phyloP scores from a whole-genome alignment of 2,113 vertebrate species.

The Tichodroma muraria region DNA sequence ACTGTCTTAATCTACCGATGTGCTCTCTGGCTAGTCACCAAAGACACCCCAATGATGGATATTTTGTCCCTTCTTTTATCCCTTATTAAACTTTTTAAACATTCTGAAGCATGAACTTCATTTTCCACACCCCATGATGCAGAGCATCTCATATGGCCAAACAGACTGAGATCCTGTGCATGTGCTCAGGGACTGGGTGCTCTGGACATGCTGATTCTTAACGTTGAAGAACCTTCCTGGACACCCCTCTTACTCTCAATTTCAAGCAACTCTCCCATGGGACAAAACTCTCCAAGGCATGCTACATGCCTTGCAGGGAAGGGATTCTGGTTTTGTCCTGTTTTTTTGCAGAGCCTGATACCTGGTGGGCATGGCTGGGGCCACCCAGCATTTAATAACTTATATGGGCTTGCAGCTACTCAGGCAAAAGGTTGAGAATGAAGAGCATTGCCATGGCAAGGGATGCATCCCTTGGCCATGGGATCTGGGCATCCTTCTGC shows the following conservation, averaged over 20 bases:
- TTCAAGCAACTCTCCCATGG: neutral
- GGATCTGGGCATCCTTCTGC: neutral
- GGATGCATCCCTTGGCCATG: neutral
- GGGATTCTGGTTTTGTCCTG: neutral
- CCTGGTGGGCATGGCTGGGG: neutral
- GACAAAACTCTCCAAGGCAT: neutral
- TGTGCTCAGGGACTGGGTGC: neutral
- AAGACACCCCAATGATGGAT: too few relatives aligned
- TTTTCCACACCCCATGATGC: neutral
- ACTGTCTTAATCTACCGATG: too few relatives aligned
- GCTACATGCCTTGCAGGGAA: neutral
- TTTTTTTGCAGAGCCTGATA: neutral
- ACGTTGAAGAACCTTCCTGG: neutral
- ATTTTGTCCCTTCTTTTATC: too few relatives aligned
- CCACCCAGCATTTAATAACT: neutral
- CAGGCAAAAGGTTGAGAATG: neutral
- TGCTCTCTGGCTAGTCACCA: too few relatives aligned
- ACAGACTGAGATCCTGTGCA: neutral
- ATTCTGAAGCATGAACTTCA: too few relatives aligned
- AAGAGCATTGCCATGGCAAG: neutral
- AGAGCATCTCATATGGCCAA: neutral
- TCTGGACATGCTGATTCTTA: neutral
- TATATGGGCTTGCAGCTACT: neutral
- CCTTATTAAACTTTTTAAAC: too few relatives aligned
- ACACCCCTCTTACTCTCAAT: neutral